Evolutionary conservation across 2,113 vertebrate genomes (phyloP).

Genomic region (Pomatorhinus ruficollis): DNA sequence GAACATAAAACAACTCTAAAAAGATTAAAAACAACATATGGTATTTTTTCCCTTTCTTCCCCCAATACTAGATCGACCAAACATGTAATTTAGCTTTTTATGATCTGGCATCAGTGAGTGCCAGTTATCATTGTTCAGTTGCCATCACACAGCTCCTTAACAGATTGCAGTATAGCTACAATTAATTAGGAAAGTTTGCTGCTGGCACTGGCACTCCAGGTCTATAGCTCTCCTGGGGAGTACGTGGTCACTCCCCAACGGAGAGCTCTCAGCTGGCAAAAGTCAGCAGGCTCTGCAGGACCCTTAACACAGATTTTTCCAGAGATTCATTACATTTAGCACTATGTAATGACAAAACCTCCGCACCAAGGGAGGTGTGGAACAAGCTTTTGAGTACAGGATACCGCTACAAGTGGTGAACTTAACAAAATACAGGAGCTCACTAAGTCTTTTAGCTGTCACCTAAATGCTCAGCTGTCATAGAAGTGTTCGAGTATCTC

Average conservation of each 20-base stretch:
- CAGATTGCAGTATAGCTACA: conserved; percentile 25
- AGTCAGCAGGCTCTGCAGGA: not conserved
- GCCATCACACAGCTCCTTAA: not conserved
- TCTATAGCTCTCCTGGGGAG: not conserved
- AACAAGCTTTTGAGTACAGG: not conserved
- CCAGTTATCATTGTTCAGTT: conserved; percentile 26
- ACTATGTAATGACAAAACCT: not conserved
- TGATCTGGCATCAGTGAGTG: not conserved
- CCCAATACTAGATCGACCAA: not conserved
- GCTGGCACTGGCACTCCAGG: not conserved
- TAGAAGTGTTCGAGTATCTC: not conserved
- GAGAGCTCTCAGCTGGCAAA: not conserved
- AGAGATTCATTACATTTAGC: not conserved
- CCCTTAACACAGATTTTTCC: not conserved
- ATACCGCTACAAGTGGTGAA: not conserved
- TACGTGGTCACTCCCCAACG: not conserved
- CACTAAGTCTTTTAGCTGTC: not conserved
- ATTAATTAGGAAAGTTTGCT: conserved; percentile 41
- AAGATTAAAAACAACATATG: conserved; percentile 48
- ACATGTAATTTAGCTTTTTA: not conserved
- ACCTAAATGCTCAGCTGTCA: not conserved
- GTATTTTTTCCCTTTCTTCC: conserved; percentile 3
- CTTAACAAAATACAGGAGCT: not conserved
- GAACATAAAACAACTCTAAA: conserved; percentile 8
- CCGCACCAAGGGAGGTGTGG: not conserved